Conservation (phyloP, 2,113 vertebrate genomes). For the Clarias macrocephalus region DNA sequence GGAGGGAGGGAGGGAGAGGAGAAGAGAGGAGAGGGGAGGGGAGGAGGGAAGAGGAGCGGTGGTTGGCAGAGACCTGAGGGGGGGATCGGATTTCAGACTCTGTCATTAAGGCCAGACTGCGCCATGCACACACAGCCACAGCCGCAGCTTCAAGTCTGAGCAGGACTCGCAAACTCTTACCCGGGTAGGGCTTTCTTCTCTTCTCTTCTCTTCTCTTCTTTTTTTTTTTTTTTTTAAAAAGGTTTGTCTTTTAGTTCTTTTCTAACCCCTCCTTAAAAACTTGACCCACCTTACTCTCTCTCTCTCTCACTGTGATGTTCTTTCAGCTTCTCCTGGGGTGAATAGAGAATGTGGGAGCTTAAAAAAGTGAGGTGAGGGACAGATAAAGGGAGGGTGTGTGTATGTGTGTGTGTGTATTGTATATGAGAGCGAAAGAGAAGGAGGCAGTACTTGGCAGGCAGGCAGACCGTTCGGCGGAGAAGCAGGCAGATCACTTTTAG, state of each 20-base stretch:
- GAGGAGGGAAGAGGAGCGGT: conserved; percentile 37
- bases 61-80: conserved; percentile 55
- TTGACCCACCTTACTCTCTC: neutral
- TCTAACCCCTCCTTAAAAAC: neutral
- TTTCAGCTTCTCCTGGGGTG: neutral
- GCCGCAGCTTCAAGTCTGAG: conserved; percentile 73
- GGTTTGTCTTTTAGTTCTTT: neutral
- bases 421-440: conserved; percentile 27
- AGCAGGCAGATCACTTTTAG: conserved; percentile 49
- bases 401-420: conserved; percentile 23
- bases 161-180: conserved; percentile 64
- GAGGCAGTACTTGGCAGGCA: conserved; percentile 59
- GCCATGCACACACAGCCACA: conserved; percentile 65
- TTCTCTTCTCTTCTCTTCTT: neutral
- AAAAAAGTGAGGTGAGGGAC: conserved; percentile 46
- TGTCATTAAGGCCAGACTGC: conserved; percentile 74
- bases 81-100: conserved; percentile 71
- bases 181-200: conserved; percentile 51
- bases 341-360: conserved; percentile 28
- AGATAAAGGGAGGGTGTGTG: neutral
- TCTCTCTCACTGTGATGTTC: neutral
- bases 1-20: conserved; percentile 57
- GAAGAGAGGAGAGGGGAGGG: conserved; percentile 59
- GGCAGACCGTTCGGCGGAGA: conserved; percentile 36
- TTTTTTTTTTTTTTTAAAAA: too few species aligned